Conservation (phyloP, 2,113 vertebrate species). For the Sula dactylatra region DNA sequence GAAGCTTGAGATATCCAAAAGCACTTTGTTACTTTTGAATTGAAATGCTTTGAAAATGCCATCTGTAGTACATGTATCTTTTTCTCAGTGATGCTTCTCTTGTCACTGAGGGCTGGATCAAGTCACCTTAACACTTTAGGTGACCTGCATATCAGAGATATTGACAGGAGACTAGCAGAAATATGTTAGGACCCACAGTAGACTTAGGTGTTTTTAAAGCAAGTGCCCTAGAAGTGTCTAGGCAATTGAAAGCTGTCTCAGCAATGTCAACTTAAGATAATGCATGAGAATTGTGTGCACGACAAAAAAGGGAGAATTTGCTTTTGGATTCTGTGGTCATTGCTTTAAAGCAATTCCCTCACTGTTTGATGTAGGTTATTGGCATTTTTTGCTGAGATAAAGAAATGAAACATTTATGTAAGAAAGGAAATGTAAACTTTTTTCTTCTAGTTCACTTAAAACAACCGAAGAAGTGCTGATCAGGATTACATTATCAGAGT, state of each 20-base stretch:
- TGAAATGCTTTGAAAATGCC: constrained; percentile 13
- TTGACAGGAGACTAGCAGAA: not conserved
- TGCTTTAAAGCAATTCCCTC: not conserved
- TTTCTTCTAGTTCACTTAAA: not conserved
- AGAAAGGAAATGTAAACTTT: not conserved
- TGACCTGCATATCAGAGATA: not conserved
- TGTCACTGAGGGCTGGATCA: not conserved
- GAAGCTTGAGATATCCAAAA: not conserved
- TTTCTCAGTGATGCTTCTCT: not conserved
- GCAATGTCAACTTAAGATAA: not conserved
- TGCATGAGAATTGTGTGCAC: fast-evolving
- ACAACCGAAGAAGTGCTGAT: not conserved
- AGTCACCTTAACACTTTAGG: not conserved
- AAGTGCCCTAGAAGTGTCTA: not conserved
- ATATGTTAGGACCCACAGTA: not conserved
- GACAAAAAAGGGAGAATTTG: not conserved
- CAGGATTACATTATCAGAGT: not conserved
- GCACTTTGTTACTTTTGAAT: not conserved
- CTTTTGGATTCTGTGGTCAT: not conserved
- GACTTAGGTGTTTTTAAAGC: not conserved
- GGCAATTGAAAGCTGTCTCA: not conserved
- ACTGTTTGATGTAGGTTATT: not conserved
- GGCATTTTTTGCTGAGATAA: not conserved
- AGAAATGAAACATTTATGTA: not conserved
- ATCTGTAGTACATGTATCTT: not conserved